phyloP scores from a whole-genome alignment of 2,797 vertebrate genomes.

The Girardinus metallicus region DNA sequence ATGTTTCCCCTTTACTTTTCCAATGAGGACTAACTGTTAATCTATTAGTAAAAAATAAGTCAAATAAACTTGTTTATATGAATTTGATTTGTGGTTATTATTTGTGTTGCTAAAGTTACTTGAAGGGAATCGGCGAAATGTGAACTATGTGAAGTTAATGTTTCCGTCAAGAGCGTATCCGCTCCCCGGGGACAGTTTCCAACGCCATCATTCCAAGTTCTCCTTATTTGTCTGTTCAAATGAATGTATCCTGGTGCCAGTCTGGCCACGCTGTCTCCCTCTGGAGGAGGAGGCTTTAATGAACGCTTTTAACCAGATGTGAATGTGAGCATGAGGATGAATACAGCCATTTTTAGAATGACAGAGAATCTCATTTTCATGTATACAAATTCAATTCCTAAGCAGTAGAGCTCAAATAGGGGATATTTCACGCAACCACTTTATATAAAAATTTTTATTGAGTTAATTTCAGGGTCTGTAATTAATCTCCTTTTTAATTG shows the following conservation, averaged over 20 bases:
- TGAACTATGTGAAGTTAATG: constrained; percentile 9
- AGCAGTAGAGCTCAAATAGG: background rate
- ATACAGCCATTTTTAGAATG: constrained; percentile 32
- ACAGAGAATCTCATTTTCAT: background rate
- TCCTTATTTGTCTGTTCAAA: constrained; percentile 14
- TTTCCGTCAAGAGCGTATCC: background rate
- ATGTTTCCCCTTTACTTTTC: constrained; percentile 37
- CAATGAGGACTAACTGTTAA: constrained; percentile 26
- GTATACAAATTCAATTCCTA: background rate
- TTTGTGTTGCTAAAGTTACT: constrained; percentile 34
- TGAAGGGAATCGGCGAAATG: background rate
- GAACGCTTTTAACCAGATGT: constrained; percentile 41
- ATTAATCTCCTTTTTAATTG: background rate
- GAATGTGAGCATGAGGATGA: constrained; percentile 27
- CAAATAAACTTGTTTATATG: constrained; percentile 59
- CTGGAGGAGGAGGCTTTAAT: constrained; percentile 35
- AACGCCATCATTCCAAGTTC: background rate
- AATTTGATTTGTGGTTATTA: constrained; percentile 50
- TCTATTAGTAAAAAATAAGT: constrained; percentile 25
- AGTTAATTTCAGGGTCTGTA: background rate
- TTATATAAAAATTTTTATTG: background rate
- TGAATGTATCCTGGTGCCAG: constrained; percentile 17
- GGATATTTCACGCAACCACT: background rate
- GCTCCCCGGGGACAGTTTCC: background rate
- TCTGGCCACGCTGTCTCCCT: constrained; percentile 70